Conservation (phyloP, 2,113 vertebrate genomes). For the Bungarus multicinctus region DNA sequence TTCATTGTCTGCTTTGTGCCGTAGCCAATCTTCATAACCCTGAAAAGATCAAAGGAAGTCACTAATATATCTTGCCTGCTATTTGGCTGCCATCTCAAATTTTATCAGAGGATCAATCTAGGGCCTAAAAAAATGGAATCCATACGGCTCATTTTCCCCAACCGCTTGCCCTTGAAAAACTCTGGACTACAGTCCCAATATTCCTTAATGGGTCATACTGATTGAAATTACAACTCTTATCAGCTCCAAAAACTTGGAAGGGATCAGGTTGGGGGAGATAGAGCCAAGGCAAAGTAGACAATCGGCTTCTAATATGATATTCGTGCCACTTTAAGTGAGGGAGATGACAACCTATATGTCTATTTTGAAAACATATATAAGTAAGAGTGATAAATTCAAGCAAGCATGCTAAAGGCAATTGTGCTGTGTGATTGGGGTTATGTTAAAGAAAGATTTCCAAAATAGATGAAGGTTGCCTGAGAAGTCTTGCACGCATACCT, state of each 20-base stretch:
- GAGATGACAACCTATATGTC: not conserved
- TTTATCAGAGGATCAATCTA: not conserved
- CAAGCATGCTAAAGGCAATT: not conserved
- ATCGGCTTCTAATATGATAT: not conserved
- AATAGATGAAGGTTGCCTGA: not conserved
- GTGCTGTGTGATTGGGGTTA: not conserved
- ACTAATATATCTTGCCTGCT: not conserved
- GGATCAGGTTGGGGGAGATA: not conserved
- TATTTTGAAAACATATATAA: not conserved
- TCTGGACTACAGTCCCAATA: not conserved
- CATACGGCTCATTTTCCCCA: not conserved
- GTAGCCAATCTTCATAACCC: constrained; percentile 98
- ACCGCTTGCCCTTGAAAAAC: not conserved
- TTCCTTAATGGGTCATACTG: not conserved
- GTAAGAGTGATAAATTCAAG: not conserved
- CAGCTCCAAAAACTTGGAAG: not conserved
- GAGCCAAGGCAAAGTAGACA: not conserved
- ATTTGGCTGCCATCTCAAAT: not conserved
- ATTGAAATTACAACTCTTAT: not conserved
- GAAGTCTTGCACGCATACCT: not conserved
- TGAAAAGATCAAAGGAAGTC: constrained; percentile 48
- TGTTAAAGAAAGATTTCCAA: not conserved
- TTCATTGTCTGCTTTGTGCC: constrained; percentile 98
- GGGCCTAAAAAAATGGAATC: not conserved
- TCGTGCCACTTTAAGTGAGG: not conserved